A percentile compares a stretch with the other conserved stretches of the same genome.
phyloP scores from a whole-genome alignment of 2,888 invertebrate species.

The Acrobasis suavella region DNA sequence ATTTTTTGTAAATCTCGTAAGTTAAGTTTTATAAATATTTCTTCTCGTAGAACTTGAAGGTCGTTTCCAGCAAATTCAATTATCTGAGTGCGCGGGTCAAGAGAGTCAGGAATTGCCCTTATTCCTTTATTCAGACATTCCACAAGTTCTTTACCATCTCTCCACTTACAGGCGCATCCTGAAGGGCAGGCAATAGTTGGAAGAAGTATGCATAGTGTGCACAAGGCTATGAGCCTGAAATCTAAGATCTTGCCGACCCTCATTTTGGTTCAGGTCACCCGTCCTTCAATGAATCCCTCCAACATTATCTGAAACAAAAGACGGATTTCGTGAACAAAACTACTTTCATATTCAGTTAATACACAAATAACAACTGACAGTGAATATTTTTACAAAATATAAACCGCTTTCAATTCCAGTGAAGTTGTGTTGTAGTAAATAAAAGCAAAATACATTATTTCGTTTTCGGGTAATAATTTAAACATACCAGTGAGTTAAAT shows the following conservation, averaged over 20 bases:
- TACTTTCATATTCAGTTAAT: not conserved
- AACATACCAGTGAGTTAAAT: too few species aligned
- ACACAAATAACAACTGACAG: too few species aligned
- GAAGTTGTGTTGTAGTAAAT: too few species aligned
- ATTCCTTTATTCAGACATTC: conserved; percentile 92
- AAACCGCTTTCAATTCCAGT: too few species aligned
- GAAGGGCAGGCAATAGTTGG: conserved; percentile 86
- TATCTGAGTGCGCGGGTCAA: conserved; percentile 93
- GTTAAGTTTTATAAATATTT: conserved; percentile 89
- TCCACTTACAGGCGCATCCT: conserved; percentile 95
- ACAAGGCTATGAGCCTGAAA: conserved; percentile 72
- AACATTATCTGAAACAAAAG: conserved; percentile 76
- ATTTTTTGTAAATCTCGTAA: conserved; percentile 94
- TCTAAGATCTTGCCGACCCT: conserved; percentile 63
- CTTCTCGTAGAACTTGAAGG: conserved; percentile 88
- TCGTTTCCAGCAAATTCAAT: conserved; percentile 93
- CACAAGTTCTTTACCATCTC: conserved; percentile 94
- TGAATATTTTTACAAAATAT: too few species aligned
- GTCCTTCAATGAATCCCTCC: conserved; percentile 45
- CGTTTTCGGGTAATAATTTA: too few species aligned
- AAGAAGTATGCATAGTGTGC: conserved; percentile 70
- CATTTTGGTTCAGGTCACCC: conserved; percentile 73
- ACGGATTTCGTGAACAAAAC: conserved; percentile 37
- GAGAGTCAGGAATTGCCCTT: conserved; percentile 88
- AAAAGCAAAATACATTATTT: too few species aligned